Percentiles rank a stretch among this genome's conserved stretches.
Evolutionary conservation across 2,888 invertebrate species (phyloP).

Genomic region (Biston betularia): DNA sequence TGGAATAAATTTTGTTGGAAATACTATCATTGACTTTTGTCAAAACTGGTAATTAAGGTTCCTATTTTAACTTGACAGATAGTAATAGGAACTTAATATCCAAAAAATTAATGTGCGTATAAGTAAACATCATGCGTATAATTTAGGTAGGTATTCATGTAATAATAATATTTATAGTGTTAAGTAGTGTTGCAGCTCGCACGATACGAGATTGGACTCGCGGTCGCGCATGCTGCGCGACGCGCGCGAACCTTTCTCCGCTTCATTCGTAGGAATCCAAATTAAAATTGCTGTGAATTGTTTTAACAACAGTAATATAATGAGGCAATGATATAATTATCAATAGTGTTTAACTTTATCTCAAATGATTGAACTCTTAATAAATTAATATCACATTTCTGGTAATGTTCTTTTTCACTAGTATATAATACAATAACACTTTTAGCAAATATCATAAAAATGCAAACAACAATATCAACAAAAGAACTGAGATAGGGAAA

Average conservation of each 20-base stretch:
- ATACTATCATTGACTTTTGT: constrained; percentile 72
- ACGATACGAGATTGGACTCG: background rate
- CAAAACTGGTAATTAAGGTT: constrained; percentile 82
- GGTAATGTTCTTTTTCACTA: constrained; percentile 77
- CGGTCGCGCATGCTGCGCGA: background rate
- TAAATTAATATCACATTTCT: constrained; percentile 83
- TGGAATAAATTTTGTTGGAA: constrained; percentile 84
- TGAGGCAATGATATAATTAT: constrained; percentile 40
- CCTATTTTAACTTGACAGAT: constrained; percentile 58
- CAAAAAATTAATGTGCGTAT: constrained; percentile 17
- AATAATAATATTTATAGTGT: constrained; percentile 32
- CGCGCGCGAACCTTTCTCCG: background rate
- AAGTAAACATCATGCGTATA: constrained; percentile 5
- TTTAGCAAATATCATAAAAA: constrained; percentile 88
- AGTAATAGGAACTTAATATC: constrained; percentile 36
- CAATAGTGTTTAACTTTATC: constrained; percentile 41
- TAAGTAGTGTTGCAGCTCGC: constrained; percentile 37
- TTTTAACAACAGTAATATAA: constrained; percentile 43
- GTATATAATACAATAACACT: constrained; percentile 65
- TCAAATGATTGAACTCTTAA: constrained; percentile 57
- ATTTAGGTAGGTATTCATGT: constrained; percentile 21
- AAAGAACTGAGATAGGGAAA: constrained; percentile 91
- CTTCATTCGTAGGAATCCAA: constrained; percentile 26
- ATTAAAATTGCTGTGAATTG: constrained; percentile 39
- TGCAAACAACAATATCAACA: constrained; percentile 92